Percentiles rank a stretch among this genome's conserved stretches.
These are phyloP conservation scores for Dicroscelio sp. DNA, from an alignment of 2,888 invertebrate species.

Conservation along the genomic window DNA sequence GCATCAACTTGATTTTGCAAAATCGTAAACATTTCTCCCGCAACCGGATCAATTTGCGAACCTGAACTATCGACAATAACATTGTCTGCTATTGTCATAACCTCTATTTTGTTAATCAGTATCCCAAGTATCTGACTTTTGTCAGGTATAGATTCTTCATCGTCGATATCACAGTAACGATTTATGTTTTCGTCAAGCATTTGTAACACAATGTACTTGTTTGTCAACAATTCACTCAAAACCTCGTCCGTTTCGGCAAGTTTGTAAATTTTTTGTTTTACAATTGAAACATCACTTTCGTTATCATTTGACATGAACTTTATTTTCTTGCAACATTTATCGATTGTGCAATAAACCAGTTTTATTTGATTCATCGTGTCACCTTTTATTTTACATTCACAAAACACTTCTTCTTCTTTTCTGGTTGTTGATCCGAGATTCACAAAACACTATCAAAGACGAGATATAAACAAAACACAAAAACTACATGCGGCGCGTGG, in stretches of 20 bases:
- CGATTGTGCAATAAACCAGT: not conserved
- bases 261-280: not conserved
- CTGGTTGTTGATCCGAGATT: no score
- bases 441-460: no score
- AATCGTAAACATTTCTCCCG: not conserved
- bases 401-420: no score
- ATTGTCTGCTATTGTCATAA: not conserved
- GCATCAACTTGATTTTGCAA: no score
- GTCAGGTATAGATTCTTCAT: constrained; percentile 8
- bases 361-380: constrained; percentile 4
- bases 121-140: not conserved
- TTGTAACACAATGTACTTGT: constrained; percentile 27
- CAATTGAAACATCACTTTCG: constrained; percentile 20
- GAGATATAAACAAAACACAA: no score
- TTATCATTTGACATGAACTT: constrained; percentile 2
- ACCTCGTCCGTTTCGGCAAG: not conserved
- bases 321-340: constrained; percentile 12
- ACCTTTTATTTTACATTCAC: no score
- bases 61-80: not conserved
- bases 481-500: no score
- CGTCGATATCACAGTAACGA: constrained; percentile 10
- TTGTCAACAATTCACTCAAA: not conserved
- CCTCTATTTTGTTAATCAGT: constrained; percentile 9
- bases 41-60: not conserved
- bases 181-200: constrained; percentile 12